Evolutionary conservation across 2,888 invertebrate genomes (phyloP).

Genomic region (Leucoma salicis): DNA sequence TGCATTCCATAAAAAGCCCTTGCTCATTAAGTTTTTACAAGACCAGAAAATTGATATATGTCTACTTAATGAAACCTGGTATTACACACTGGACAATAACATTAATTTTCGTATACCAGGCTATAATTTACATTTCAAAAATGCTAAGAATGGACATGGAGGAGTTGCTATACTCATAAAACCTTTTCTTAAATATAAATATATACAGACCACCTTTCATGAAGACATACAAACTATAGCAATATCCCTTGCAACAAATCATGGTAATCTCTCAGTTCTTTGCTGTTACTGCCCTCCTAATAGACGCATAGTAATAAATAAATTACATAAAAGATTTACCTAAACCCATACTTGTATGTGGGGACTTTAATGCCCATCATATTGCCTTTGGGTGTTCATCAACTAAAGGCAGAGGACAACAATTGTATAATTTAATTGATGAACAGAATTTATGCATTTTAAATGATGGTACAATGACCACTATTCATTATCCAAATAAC

Average conservation of each 20-base stretch:
- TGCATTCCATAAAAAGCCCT: constrained; percentile 1
- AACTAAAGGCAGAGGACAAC: neutral
- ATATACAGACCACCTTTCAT: neutral
- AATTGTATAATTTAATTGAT: constrained; percentile 1
- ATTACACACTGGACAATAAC: constrained; percentile 1
- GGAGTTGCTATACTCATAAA: constrained; percentile 5
- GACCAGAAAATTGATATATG: constrained; percentile 3
- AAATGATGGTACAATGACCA: constrained; percentile 1
- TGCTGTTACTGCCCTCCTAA: constrained; percentile 3
- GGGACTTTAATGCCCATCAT: constrained; percentile 22
- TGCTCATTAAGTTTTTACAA: constrained; percentile 1
- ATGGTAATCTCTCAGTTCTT: neutral
- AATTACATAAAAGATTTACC: constrained; percentile 1
- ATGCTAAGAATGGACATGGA: neutral
- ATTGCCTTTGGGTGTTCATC: constrained; percentile 18
- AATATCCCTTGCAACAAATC: neutral
- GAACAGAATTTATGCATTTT: constrained; percentile 2
- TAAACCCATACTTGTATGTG: neutral
- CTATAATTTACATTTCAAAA: constrained; percentile 4
- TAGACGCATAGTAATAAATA: neutral
- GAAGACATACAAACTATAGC: constrained; percentile 3
- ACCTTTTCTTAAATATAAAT: neutral
- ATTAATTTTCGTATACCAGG: neutral
- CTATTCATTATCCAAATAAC: neutral
- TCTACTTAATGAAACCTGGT: constrained; percentile 3